Base-by-base conservation (phyloP, 2,113 vertebrate species). In the Cheirogaleus medius region DNA sequence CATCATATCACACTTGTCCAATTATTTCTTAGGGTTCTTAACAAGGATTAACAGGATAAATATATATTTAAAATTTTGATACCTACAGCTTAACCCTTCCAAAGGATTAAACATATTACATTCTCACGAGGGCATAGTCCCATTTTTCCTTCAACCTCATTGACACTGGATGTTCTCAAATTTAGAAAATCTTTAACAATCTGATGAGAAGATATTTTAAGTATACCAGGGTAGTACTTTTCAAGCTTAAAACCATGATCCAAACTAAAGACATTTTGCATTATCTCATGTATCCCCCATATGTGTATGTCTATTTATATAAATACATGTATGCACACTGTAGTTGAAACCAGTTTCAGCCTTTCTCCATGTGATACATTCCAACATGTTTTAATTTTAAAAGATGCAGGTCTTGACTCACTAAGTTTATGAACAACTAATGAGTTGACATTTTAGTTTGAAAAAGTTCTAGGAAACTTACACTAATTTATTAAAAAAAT, bases 381-480 rank as follows among this genome's bases (percentile, higher is more conserved):
- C 13, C 37, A 73, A 0, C 83, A 82, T 63, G 39, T 68, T 93
- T 12, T 86, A 85, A 23, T 58, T 89, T 87, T 47, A 77, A 82
- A 84, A 93, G 52, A 56, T 49, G 8, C 15, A 68, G 42, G 47
- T 87, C 29, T 94, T 91, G 13, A 63, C 52, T 80, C 21, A 27
- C 32, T 37, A 69, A 93, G 54, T 90, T 81, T 81, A 81, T 86
- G n/a, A 78, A 39, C 27, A 60, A 66, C 29, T 34, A 66, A 58
- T 66, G 47, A 29, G 76, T 37, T 94, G 83, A 81, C 8, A 81
- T 80, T 58, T 91, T n/a, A 54, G 42, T 94, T 29, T 83, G 66
- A 90, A 71, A 94, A 82, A 87, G 32, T 80, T 87, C 15, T 84
- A 44, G 18, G 56, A 91, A 83, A 80, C 34, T 32, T 94, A 81